A percentile compares a stretch with the other conserved stretches of the same genome.
Conservation (phyloP, 2,888 invertebrate genomes). For the Polylopha cassiicola region DNA sequence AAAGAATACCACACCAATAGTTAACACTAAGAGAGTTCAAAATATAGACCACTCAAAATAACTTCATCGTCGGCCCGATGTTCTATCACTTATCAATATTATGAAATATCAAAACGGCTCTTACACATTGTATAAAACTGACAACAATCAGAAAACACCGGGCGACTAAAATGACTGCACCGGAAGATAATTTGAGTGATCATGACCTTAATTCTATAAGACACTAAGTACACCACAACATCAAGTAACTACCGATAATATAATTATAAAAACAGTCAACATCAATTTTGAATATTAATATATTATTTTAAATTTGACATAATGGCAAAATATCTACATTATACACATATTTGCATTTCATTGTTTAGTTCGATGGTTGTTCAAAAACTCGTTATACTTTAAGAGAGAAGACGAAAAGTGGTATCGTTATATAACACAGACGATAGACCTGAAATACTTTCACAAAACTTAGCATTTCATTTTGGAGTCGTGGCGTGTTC, state of each 20-base stretch:
- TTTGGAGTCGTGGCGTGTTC: too few relatives aligned
- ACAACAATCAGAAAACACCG: conserved; percentile 14
- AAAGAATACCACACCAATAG: conserved; percentile 75
- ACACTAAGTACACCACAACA: conserved; percentile 78
- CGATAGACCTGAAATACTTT: too few relatives aligned
- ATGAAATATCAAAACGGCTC: conserved; percentile 25
- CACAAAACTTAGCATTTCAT: too few relatives aligned
- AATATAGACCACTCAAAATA: conserved; percentile 66
- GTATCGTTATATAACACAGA: conserved; percentile 25
- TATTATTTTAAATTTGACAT: conserved; percentile 70
- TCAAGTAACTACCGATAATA: conserved; percentile 76
- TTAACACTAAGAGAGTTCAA: conserved; percentile 68
- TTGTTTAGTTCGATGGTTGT: conserved; percentile 50
- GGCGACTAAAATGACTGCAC: conserved; percentile 1
- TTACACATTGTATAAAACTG: conserved; percentile 23
- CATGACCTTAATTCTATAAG: conserved; percentile 64
- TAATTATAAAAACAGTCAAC: conserved; percentile 79
- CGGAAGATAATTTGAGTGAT: conserved; percentile 24
- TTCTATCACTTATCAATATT: conserved; percentile 25
- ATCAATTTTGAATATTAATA: conserved; percentile 71
- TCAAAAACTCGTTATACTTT: conserved; percentile 36
- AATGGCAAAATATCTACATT: conserved; percentile 74
- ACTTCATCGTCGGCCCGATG: conserved; percentile 28
- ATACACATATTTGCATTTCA: conserved; percentile 59
- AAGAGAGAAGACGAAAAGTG: conserved; percentile 43